Conservation (phyloP, 2,888 invertebrate genomes). For the Eristalis pertinax region DNA sequence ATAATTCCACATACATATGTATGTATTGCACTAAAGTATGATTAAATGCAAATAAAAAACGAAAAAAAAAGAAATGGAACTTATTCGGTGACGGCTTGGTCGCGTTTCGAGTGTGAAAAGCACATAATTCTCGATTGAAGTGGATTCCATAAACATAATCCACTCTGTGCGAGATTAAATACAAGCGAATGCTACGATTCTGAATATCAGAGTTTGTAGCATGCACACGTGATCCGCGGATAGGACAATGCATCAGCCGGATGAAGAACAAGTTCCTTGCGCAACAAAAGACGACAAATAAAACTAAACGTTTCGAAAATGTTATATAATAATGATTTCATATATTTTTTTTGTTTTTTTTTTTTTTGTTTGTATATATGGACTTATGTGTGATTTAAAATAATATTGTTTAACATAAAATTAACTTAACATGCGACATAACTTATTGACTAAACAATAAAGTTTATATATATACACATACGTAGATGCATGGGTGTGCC, state of each 20-base stretch:
- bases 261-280: no score
- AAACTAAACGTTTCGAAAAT: conserved; percentile 10
- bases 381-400: conserved; percentile 60
- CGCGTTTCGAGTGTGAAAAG: neutral
- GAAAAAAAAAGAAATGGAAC: neutral
- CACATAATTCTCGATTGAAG: neutral
- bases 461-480: conserved; percentile 5
- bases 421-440: conserved; percentile 39
- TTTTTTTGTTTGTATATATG: no score
- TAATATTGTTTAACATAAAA: conserved; percentile 62
- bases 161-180: neutral
- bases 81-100: neutral
- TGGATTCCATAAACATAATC: neutral
- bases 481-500: neutral
- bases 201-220: no score
- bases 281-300: conserved; percentile 1
- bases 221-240: no score
- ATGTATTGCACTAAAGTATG: neutral
- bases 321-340: conserved; percentile 40
- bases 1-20: conserved; percentile 6
- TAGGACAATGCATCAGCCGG: no score
- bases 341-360: conserved; percentile 54
- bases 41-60: neutral
- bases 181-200: no score
- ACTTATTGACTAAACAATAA: conserved; percentile 55